Percentiles rank a stretch among this genome's conserved stretches.
Evolutionary conservation across 2,888 invertebrate genomes (phyloP).

Genomic region (Drosophila niveifrons): DNA sequence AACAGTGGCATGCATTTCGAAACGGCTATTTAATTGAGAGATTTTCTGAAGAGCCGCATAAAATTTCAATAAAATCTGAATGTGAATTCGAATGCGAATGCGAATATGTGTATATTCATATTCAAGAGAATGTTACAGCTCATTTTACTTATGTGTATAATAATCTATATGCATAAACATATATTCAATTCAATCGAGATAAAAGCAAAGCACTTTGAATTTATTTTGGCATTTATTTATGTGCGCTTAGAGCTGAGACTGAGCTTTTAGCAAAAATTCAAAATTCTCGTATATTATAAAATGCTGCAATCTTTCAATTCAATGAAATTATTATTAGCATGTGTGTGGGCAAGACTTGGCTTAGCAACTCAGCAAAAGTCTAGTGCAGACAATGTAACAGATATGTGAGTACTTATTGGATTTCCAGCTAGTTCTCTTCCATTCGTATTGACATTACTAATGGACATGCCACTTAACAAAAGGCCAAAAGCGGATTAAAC

Average conservation of each 20-base stretch:
- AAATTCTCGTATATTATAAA: background rate
- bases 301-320: background rate
- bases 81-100: conserved; percentile 18
- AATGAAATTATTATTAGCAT: background rate
- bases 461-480: conserved; percentile 35
- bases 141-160: conserved; percentile 13
- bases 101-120: conserved; percentile 1
- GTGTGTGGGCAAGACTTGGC: background rate
- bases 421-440: background rate
- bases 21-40: conserved; percentile 55
- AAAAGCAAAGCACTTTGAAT: background rate
- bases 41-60: conserved; percentile 27
- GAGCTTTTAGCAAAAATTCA: background rate
- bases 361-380: background rate
- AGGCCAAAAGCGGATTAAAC: background rate
- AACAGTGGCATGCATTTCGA: conserved; percentile 28
- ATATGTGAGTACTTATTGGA: background rate
- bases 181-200: conserved; percentile 11
- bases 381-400: background rate
- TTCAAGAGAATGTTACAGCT: background rate
- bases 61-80: conserved; percentile 39
- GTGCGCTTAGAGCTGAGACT: background rate
- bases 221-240: background rate
- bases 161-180: conserved; percentile 4
- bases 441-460: conserved; percentile 51